Percentiles rank a stretch among this genome's conserved stretches.
Evolutionary conservation across 2,888 invertebrate genomes (phyloP).

Genomic region (Chorisops tibialis): DNA sequence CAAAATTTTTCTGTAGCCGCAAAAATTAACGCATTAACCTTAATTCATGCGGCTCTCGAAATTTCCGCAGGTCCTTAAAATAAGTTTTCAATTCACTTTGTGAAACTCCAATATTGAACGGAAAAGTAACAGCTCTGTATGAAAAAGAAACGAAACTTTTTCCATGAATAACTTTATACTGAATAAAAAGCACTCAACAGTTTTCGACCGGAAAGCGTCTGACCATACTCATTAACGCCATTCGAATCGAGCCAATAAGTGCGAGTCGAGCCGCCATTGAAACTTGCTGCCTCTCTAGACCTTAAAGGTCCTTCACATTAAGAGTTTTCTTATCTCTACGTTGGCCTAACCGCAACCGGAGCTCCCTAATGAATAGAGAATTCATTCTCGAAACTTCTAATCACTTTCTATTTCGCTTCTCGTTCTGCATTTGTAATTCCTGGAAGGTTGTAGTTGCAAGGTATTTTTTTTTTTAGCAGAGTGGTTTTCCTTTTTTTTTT

Average conservation of each 20-base stretch:
- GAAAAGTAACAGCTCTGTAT: too few relatives aligned
- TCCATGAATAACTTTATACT: constrained; percentile 15
- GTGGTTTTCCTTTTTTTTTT: neutral
- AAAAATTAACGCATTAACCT: too few relatives aligned
- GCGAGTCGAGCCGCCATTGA: too few relatives aligned
- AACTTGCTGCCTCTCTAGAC: neutral
- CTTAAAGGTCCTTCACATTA: constrained; percentile 2
- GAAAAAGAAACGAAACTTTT: neutral
- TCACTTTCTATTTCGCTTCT: constrained; percentile 22
- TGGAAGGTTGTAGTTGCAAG: too few relatives aligned
- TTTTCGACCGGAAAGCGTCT: neutral
- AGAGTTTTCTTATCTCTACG: constrained; percentile 10
- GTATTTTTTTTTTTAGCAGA: too few relatives aligned
- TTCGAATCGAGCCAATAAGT: neutral
- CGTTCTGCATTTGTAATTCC: too few relatives aligned
- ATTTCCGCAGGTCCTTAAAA: too few relatives aligned
- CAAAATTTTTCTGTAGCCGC: too few relatives aligned
- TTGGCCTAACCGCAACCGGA: constrained; percentile 8
- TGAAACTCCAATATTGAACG: too few relatives aligned
- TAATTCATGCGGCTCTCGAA: too few relatives aligned
- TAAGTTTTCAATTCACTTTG: too few relatives aligned
- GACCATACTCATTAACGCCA: constrained; percentile 14
- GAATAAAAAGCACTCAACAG: constrained; percentile 20
- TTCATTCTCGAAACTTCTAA: constrained; percentile 24
- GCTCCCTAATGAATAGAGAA: constrained; percentile 20